Evolutionary conservation across 2,797 vertebrate genomes (phyloP).

Genomic region (Semotilus atromaculatus): DNA sequence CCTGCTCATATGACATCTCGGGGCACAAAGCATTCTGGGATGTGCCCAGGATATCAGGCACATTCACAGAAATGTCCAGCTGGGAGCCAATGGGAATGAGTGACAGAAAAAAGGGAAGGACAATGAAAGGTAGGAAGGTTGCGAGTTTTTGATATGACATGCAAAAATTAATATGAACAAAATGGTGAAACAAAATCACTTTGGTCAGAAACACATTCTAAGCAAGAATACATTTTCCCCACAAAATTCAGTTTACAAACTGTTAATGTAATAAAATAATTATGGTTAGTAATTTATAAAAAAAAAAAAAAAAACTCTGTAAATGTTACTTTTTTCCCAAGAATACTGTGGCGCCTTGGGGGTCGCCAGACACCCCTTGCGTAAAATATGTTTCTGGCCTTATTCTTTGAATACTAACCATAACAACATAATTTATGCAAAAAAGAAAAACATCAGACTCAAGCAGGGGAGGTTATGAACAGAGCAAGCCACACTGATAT

Average conservation of each 20-base stretch:
- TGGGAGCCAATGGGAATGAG: slow-evolving; percentile 66
- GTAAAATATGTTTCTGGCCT: neutral
- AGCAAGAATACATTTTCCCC: neutral
- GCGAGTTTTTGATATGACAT: slow-evolving; percentile 64
- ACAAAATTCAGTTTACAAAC: neutral
- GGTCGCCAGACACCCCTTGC: neutral
- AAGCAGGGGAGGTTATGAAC: neutral
- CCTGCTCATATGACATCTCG: slow-evolving; percentile 67
- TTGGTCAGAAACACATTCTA: neutral
- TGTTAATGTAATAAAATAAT: neutral
- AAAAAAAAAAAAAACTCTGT: too few species aligned
- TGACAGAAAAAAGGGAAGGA: neutral
- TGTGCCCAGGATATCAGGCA: slow-evolving; percentile 79
- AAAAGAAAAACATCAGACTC: neutral
- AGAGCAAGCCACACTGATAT: neutral
- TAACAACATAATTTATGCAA: neutral
- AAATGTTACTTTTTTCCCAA: neutral
- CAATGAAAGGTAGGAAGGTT: slow-evolving; percentile 49
- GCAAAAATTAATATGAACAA: slow-evolving; percentile 55
- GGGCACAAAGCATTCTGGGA: slow-evolving; percentile 74
- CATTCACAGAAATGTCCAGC: slow-evolving; percentile 88
- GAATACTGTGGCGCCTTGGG: neutral
- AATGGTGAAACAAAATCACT: neutral
- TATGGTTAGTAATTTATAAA: too few species aligned
- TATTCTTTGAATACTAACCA: neutral